A percentile compares a stretch with the other conserved stretches of the same genome.
Conservation (phyloP, 2,113 vertebrate species). For the Saccopteryx leptura region DNA sequence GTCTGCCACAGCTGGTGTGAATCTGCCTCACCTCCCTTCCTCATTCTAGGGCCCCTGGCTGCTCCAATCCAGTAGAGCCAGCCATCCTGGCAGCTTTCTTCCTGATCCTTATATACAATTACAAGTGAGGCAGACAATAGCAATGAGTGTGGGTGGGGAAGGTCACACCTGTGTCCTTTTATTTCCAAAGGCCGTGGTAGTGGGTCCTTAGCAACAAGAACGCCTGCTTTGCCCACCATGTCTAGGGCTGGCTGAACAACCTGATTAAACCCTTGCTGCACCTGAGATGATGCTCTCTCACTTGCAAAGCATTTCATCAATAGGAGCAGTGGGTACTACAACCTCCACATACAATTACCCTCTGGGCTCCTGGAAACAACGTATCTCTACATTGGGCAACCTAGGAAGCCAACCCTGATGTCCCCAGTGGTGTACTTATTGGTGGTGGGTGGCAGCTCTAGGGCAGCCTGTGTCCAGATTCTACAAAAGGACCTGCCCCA, state of each 20-base stretch:
- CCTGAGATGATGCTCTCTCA: conserved; percentile 26
- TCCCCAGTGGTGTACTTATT: not conserved
- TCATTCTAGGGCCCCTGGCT: not conserved
- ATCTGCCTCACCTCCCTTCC: not conserved
- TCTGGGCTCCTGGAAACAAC: conserved; percentile 10
- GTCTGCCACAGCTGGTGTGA: not conserved
- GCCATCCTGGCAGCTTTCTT: not conserved
- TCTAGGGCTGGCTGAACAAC: not conserved
- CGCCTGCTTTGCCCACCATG: conserved; percentile 64
- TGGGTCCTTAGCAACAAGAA: conserved; percentile 87
- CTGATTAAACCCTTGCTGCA: not conserved
- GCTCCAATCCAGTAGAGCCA: not conserved
- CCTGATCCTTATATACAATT: conserved; percentile 81
- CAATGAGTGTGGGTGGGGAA: conserved; percentile 88
- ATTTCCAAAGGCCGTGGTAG: conserved; percentile 89
- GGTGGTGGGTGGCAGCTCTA: not conserved
- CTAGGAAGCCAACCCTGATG: not conserved
- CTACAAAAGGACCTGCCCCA: conserved; percentile 48
- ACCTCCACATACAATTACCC: not conserved
- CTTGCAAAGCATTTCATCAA: conserved; percentile 57
- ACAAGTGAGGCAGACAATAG: conserved; percentile 88
- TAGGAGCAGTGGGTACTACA: conserved; percentile 16
- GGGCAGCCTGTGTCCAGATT: conserved; percentile 22
- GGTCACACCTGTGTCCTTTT: conserved; percentile 88
- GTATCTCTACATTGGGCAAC: not conserved